Percentiles rank a stretch among this genome's conserved stretches.
These are phyloP conservation scores for Petromus typicus DNA, from an alignment of 2,113 vertebrate genomes.

Conservation along the genomic window DNA sequence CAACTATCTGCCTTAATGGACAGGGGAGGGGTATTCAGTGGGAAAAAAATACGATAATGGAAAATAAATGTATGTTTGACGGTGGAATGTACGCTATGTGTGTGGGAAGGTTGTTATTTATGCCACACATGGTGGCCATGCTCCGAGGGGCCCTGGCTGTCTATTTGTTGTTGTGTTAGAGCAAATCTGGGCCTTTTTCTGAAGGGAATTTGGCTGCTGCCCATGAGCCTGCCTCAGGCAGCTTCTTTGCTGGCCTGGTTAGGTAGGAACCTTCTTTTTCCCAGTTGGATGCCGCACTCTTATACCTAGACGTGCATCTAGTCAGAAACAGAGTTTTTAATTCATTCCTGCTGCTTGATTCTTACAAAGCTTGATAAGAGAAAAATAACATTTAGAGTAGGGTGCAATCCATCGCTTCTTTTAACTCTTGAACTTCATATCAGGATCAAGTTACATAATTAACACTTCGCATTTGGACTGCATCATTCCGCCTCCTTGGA, in stretches of 20 bases:
- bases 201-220: conserved; percentile 1
- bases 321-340: conserved; percentile 41
- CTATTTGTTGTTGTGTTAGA: background rate
- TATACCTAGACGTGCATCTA: background rate
- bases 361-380: background rate
- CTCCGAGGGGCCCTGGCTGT: background rate
- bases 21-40: background rate
- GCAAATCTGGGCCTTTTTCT: background rate
- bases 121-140: background rate
- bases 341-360: background rate
- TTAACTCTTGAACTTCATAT: conserved; percentile 44
- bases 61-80: conserved; percentile 33
- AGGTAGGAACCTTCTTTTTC: background rate
- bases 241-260: background rate
- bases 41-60: conserved; percentile 60
- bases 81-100: background rate
- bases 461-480: background rate
- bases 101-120: conserved; percentile 13
- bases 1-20: background rate
- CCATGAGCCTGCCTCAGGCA: background rate
- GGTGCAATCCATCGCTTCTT: background rate
- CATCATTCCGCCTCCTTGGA: background rate
- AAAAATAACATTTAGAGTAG: background rate
- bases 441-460: background rate
- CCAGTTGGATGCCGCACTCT: background rate